phyloP scores from a whole-genome alignment of 2,888 invertebrate genomes.

The Ligdia adustata region DNA sequence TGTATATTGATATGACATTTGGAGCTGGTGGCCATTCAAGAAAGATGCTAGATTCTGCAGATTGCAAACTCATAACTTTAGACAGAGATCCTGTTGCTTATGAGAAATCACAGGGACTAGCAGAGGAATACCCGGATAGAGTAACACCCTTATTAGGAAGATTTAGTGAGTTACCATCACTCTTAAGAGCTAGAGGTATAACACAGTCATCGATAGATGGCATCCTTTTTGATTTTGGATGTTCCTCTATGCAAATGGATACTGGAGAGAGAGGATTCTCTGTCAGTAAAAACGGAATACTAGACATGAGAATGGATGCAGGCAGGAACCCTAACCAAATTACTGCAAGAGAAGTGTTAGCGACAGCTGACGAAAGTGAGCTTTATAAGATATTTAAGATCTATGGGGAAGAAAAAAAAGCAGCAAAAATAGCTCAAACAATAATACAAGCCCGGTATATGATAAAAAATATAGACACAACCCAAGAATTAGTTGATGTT shows the following conservation, averaged over 20 bases:
- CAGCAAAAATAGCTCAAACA: constrained; percentile 93
- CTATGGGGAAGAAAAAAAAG: constrained; percentile 96
- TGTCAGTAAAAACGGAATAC: constrained; percentile 91
- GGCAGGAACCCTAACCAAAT: constrained; percentile 87
- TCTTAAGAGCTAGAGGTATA: constrained; percentile 85
- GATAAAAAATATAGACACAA: constrained; percentile 90
- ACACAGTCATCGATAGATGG: constrained; percentile 90
- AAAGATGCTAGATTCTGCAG: constrained; percentile 87
- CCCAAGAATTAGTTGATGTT: constrained; percentile 91
- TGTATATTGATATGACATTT: constrained; percentile 97
- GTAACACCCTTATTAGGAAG: constrained; percentile 92
- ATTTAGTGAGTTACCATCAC: constrained; percentile 92
- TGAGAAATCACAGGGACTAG: constrained; percentile 86
- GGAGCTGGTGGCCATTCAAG: constrained; percentile 96
- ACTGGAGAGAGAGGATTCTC: constrained; percentile 93
- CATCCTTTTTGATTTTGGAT: constrained; percentile 96
- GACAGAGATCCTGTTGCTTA: constrained; percentile 95
- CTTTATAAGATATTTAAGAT: constrained; percentile 92
- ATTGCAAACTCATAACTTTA: constrained; percentile 89
- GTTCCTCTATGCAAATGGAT: constrained; percentile 98
- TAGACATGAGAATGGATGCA: constrained; percentile 98
- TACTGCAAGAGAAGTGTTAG: constrained; percentile 94
- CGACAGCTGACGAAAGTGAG: constrained; percentile 90
- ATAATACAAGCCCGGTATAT: constrained; percentile 92
- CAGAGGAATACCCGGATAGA: constrained; percentile 86